Evolutionary conservation across 2,113 vertebrate genomes (phyloP).

Genomic region (Puntigrus tetrazona): DNA sequence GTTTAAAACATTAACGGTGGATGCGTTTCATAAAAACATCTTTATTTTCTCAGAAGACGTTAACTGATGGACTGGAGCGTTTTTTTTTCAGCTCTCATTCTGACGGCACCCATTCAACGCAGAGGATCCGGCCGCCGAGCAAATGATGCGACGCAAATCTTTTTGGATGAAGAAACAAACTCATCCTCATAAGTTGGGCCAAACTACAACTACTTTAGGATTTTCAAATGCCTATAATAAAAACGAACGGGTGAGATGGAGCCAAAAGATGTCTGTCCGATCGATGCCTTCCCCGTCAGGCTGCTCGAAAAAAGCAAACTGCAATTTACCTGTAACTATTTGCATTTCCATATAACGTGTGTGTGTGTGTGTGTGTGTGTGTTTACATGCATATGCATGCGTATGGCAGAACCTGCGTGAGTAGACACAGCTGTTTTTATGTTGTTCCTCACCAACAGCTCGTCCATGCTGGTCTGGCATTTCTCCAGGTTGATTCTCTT

Average conservation of each 20-base stretch:
- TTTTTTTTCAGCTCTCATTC: neutral
- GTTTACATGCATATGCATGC: neutral
- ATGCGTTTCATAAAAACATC: too few species aligned
- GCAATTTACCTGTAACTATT: neutral
- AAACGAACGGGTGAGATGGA: too few species aligned
- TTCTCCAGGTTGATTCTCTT: conserved; percentile 99
- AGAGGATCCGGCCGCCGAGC: neutral
- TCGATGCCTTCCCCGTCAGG: neutral
- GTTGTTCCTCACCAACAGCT: conserved; percentile 86
- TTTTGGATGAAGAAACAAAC: neutral
- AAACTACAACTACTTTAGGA: too few species aligned
- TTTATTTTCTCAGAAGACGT: neutral
- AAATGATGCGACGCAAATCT: neutral
- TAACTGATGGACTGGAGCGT: neutral
- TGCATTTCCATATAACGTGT: neutral
- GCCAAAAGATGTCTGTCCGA: neutral
- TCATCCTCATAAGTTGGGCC: too few species aligned
- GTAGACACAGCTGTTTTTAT: neutral
- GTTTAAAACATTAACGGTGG: too few species aligned
- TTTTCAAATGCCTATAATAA: too few species aligned
- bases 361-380: neutral
- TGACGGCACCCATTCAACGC: neutral
- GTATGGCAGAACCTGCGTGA: neutral
- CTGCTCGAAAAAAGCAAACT: neutral
- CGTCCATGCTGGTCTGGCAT: conserved; percentile 99